Conservation (phyloP, 2,888 invertebrate genomes). For the Pachymerium ferrugineum region DNA sequence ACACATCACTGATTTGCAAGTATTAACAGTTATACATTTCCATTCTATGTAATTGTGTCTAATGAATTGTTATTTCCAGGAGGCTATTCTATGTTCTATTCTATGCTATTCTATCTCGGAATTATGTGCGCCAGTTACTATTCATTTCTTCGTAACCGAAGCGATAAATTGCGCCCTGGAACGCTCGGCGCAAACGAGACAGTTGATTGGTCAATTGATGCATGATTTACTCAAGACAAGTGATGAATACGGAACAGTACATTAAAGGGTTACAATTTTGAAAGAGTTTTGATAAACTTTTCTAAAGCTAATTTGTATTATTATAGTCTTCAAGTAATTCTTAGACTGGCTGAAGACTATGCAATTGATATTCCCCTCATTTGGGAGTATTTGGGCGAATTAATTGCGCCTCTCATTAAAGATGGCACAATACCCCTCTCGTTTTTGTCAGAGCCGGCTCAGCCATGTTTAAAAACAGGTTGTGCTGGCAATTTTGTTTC, state of each 20-base stretch:
- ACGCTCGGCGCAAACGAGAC: slow-evolving; percentile 46
- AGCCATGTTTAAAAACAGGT: slow-evolving; percentile 42
- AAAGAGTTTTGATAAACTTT: too few relatives aligned
- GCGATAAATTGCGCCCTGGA: slow-evolving; percentile 46
- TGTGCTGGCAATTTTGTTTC: slow-evolving; percentile 53
- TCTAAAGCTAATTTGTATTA: slow-evolving; percentile 32
- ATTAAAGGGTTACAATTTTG: slow-evolving; percentile 49
- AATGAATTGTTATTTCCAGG: slow-evolving; percentile 40
- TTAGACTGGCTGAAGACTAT: slow-evolving; percentile 64
- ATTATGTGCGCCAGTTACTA: too few relatives aligned
- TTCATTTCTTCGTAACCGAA: too few relatives aligned
- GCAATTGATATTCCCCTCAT: slow-evolving; percentile 78
- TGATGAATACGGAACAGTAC: slow-evolving; percentile 51
- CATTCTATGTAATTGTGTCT: neutral
- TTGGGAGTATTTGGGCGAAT: slow-evolving; percentile 71
- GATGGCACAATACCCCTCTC: slow-evolving; percentile 40
- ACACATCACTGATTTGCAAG: slow-evolving; percentile 50
- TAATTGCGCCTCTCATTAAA: slow-evolving; percentile 54
- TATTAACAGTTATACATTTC: slow-evolving; percentile 39
- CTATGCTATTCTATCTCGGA: too few relatives aligned
- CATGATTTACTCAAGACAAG: slow-evolving; percentile 52
- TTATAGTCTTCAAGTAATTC: slow-evolving; percentile 59
- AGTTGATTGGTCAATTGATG: slow-evolving; percentile 53
- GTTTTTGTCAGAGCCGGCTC: slow-evolving; percentile 43
- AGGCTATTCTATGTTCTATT: slow-evolving; percentile 44